phyloP scores from a whole-genome alignment of 1,140 invertebrate genomes.

The Bombyx mandarina region DNA sequence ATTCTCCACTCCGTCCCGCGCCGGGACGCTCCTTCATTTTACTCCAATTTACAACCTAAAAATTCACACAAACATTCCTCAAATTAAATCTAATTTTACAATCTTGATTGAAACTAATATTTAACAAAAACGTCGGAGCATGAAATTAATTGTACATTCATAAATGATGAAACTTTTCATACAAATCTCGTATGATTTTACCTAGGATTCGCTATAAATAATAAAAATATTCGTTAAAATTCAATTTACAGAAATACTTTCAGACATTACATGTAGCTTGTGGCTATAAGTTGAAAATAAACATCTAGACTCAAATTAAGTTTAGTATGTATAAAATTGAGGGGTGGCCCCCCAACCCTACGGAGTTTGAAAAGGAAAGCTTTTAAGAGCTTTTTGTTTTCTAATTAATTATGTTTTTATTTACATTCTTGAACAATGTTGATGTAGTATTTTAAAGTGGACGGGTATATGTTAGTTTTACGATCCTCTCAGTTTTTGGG shows the following conservation, averaged over 20 bases:
- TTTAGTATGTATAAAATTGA: slow-evolving; percentile 50
- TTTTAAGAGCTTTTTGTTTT: slow-evolving; percentile 68
- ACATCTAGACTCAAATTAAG: slow-evolving; percentile 31
- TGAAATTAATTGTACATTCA: too few species aligned
- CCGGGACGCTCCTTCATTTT: slow-evolving; percentile 68
- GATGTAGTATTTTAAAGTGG: too few species aligned
- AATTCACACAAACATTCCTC: slow-evolving; percentile 60
- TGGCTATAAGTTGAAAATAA: slow-evolving; percentile 2
- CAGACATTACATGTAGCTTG: too few species aligned
- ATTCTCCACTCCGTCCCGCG: slow-evolving; percentile 64
- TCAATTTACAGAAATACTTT: not conserved
- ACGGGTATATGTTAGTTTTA: too few species aligned
- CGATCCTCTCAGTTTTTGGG: too few species aligned
- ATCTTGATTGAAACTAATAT: slow-evolving; percentile 8
- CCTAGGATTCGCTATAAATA: too few species aligned
- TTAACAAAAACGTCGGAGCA: too few species aligned
- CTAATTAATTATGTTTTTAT: slow-evolving; percentile 61
- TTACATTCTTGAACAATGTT: slow-evolving; percentile 21
- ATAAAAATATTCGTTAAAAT: not conserved
- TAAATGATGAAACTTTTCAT: too few species aligned
- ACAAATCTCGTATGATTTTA: too few species aligned
- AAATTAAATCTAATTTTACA: slow-evolving; percentile 31
- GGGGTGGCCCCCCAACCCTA: slow-evolving; percentile 57
- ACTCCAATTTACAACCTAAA: slow-evolving; percentile 69
- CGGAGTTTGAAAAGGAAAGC: slow-evolving; percentile 60